Evolutionary conservation across 2,888 invertebrate species (phyloP).

Genomic region (Julus scanicus): DNA sequence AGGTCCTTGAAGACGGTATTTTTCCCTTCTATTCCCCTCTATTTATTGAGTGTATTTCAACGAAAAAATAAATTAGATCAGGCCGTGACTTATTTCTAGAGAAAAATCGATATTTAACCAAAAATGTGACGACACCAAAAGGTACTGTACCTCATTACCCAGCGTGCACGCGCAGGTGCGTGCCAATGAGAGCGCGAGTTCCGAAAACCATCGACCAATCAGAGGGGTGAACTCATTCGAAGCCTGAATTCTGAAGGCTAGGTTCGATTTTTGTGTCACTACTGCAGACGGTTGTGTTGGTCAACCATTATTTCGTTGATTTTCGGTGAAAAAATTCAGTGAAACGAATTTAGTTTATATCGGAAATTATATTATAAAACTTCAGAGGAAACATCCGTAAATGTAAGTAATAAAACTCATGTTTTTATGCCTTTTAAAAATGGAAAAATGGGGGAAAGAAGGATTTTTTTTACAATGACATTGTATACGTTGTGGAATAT

Average conservation of each 20-base stretch:
- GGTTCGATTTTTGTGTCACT: conserved; percentile 23
- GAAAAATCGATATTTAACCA: neutral
- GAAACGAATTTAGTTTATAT: neutral
- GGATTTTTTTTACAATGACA: too few species aligned
- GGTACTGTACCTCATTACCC: conserved; percentile 19
- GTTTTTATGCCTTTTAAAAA: neutral
- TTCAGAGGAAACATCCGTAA: neutral
- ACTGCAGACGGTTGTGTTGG: conserved; percentile 15
- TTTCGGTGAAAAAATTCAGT: neutral
- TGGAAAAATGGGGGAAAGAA: neutral
- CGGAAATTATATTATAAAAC: neutral
- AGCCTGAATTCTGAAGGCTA: neutral
- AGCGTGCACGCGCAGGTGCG: neutral
- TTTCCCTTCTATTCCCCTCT: neutral
- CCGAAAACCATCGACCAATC: neutral
- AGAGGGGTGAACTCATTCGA: neutral
- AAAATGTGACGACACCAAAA: neutral
- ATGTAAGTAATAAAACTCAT: neutral
- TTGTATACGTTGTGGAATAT: neutral
- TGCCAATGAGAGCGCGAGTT: neutral
- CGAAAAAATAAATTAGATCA: neutral
- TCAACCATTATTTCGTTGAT: neutral
- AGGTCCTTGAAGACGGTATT: neutral
- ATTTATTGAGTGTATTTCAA: neutral
- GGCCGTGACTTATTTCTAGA: neutral